Evolutionary conservation across 2,888 invertebrate genomes (phyloP).

Genomic region (Leptinotarsa haldemani): DNA sequence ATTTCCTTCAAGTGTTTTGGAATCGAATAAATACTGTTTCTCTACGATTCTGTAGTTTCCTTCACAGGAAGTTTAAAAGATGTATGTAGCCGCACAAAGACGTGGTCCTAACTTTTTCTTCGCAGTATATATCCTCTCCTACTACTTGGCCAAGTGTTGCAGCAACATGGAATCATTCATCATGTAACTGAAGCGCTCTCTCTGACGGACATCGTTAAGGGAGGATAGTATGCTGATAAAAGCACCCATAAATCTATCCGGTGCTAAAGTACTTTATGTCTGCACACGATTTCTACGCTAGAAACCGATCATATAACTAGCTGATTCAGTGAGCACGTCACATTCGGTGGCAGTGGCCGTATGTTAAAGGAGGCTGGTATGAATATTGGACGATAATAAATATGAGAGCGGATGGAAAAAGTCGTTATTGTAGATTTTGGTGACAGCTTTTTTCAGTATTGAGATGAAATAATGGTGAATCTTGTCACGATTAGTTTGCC

Average conservation of each 20-base stretch:
- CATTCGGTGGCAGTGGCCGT: slow-evolving; percentile 54
- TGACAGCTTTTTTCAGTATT: background rate
- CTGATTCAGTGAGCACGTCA: slow-evolving; percentile 59
- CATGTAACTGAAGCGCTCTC: slow-evolving; percentile 52
- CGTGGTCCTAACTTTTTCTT: slow-evolving; percentile 1
- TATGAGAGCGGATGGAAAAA: background rate
- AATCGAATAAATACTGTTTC: too few species aligned
- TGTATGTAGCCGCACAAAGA: background rate
- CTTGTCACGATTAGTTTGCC: too few species aligned
- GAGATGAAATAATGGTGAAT: too few species aligned
- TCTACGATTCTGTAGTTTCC: too few species aligned
- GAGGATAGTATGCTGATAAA: slow-evolving; percentile 62
- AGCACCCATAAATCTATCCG: slow-evolving; percentile 62
- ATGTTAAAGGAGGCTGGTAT: slow-evolving; percentile 43
- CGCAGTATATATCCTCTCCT: slow-evolving; percentile 23
- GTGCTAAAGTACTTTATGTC: slow-evolving; percentile 61
- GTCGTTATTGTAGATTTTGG: background rate
- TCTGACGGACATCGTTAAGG: slow-evolving; percentile 63
- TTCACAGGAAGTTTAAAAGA: too few species aligned
- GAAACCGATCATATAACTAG: slow-evolving; percentile 56
- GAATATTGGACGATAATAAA: slow-evolving; percentile 28
- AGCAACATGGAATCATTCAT: slow-evolving; percentile 58
- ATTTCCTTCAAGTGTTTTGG: too few species aligned
- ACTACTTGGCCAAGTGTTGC: slow-evolving; percentile 57
- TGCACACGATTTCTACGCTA: slow-evolving; percentile 60